phyloP scores from a whole-genome alignment of 2,888 invertebrate genomes.

The Trichogramma evanescens region DNA sequence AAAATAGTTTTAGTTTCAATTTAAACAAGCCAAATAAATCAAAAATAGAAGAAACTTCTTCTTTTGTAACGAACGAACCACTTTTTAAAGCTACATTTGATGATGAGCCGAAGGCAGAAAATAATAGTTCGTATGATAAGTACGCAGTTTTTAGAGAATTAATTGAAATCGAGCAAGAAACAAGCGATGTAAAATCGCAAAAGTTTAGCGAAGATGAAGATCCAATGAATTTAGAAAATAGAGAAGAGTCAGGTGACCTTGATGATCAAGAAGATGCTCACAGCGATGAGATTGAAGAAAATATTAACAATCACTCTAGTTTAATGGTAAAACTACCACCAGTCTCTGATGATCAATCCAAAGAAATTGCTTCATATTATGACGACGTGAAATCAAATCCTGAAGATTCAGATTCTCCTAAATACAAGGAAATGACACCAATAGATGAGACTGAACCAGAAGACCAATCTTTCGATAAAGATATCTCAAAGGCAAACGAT shows the following conservation, averaged over 20 bases:
- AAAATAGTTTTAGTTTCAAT: slow-evolving; percentile 22
- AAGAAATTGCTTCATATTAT: slow-evolving; percentile 16
- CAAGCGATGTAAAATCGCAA: slow-evolving; percentile 35
- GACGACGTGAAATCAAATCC: slow-evolving; percentile 20
- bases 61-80: slow-evolving; percentile 37
- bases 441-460: slow-evolving; percentile 28
- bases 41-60: slow-evolving; percentile 25
- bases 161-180: slow-evolving; percentile 60
- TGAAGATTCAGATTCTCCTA: slow-evolving; percentile 22
- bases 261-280: slow-evolving; percentile 23
- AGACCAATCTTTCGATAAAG: slow-evolving; percentile 20
- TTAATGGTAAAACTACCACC: slow-evolving; percentile 35
- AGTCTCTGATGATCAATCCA: slow-evolving; percentile 24
- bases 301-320: slow-evolving; percentile 33
- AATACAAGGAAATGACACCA: slow-evolving; percentile 15
- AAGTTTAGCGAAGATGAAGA: slow-evolving; percentile 21
- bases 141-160: slow-evolving; percentile 83
- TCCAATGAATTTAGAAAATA: slow-evolving; percentile 22
- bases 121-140: slow-evolving; percentile 63
- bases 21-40: slow-evolving; percentile 14
- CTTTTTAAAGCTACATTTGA: slow-evolving; percentile 65
- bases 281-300: slow-evolving; percentile 32
- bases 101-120: slow-evolving; percentile 47
- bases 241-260: slow-evolving; percentile 27
- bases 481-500: slow-evolving; percentile 21